Evolutionary conservation across 2,113 vertebrate species (phyloP).

Genomic region (Leptosomus discolor): DNA sequence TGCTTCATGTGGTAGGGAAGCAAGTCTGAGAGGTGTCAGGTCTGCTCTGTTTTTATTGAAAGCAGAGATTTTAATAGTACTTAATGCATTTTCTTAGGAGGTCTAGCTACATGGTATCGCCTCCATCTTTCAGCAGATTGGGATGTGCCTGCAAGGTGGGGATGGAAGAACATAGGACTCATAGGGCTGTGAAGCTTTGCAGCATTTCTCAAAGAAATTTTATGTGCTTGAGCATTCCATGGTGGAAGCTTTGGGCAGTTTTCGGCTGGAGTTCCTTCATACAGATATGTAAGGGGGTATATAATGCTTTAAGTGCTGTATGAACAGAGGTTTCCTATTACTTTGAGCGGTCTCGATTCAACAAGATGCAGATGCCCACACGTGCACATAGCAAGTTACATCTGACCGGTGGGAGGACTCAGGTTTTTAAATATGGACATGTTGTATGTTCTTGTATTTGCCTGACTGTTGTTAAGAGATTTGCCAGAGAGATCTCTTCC

Average conservation of each 20-base stretch:
- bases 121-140: neutral
- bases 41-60: neutral
- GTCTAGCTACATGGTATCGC: neutral
- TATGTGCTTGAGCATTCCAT: neutral
- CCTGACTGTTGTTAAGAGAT: neutral
- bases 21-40: neutral
- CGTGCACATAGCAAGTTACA: neutral
- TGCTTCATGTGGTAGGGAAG: neutral
- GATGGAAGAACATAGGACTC: neutral
- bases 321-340: neutral
- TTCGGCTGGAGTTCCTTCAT: neutral
- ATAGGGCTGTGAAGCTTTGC: neutral
- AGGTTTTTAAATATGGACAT: neutral
- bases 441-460: neutral
- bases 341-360: neutral
- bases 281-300: neutral
- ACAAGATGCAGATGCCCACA: neutral
- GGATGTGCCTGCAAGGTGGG: neutral
- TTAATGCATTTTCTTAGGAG: neutral
- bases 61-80: neutral
- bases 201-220: neutral
- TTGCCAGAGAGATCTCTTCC: neutral
- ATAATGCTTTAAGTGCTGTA: neutral
- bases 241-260: neutral
- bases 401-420: neutral